Evolutionary conservation across 1,140 invertebrate species (phyloP).

Genomic region (Phortica variegata): DNA sequence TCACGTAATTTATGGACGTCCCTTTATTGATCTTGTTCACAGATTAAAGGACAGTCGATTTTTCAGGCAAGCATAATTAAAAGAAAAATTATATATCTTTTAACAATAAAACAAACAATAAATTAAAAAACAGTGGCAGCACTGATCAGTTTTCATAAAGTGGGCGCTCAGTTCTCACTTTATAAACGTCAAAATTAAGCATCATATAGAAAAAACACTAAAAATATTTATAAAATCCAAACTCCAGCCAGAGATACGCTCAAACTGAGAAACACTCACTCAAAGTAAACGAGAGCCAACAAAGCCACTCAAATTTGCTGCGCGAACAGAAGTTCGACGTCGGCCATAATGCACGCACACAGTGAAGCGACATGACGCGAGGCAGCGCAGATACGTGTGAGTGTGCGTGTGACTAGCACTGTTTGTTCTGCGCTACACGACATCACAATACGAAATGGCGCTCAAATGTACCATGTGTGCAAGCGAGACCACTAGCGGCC

Average conservation of each 20-base stretch:
- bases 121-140: conserved; percentile 30
- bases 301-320: neutral
- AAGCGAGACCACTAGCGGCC: conserved; percentile 29
- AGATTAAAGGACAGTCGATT: too few species aligned
- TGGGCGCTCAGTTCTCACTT: conserved; percentile 42
- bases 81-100: too few species aligned
- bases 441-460: conserved; percentile 4
- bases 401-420: conserved; percentile 10
- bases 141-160: conserved; percentile 12
- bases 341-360: conserved; percentile 38
- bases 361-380: too few species aligned
- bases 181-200: conserved; percentile 50
- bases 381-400: neutral
- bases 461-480: conserved; percentile 15
- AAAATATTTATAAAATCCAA: too few species aligned
- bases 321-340: too few species aligned
- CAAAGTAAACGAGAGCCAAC: conserved; percentile 2
- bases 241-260: conserved; percentile 24
- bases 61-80: too few species aligned
- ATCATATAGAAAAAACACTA: conserved; percentile 33
- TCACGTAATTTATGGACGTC: conserved; percentile 43
- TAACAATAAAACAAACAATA: too few species aligned
- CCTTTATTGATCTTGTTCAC: too few species aligned
- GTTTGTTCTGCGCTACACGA: conserved; percentile 13
- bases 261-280: conserved; percentile 11